Conservation (phyloP, 2,888 invertebrate species). For the Volucella zonaria region DNA sequence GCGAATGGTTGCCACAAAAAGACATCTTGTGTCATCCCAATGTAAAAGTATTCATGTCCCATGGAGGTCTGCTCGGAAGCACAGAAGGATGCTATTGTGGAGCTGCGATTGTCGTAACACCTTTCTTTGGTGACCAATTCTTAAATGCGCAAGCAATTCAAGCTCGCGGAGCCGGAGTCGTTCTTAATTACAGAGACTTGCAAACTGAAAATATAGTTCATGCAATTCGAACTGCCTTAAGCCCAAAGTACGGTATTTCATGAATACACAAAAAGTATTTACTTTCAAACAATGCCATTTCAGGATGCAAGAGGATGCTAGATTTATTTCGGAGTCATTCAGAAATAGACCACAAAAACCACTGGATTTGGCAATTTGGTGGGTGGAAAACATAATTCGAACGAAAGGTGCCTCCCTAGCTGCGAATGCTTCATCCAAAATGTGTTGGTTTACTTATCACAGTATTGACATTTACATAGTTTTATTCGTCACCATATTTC, state of each 20-base stretch:
- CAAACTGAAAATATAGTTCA: slow-evolving; percentile 83
- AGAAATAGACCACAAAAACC: slow-evolving; percentile 83
- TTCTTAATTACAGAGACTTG: slow-evolving; percentile 83
- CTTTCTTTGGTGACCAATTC: slow-evolving; percentile 87
- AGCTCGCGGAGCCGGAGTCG: slow-evolving; percentile 84
- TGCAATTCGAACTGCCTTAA: slow-evolving; percentile 82
- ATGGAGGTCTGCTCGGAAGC: slow-evolving; percentile 88
- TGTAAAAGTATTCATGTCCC: slow-evolving; percentile 86
- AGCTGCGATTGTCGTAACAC: slow-evolving; percentile 86
- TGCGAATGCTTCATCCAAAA: slow-evolving; percentile 38
- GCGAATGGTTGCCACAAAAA: slow-evolving; percentile 88
- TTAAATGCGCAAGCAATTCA: slow-evolving; percentile 84
- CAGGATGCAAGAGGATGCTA: slow-evolving; percentile 76
- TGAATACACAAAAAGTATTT: background rate
- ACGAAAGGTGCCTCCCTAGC: slow-evolving; percentile 84
- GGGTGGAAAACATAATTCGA: slow-evolving; percentile 85
- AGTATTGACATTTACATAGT: slow-evolving; percentile 48
- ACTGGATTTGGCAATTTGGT: slow-evolving; percentile 84
- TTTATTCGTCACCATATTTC: slow-evolving; percentile 1
- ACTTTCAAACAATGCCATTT: background rate
- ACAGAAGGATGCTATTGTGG: slow-evolving; percentile 86
- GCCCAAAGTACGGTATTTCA: slow-evolving; percentile 61
- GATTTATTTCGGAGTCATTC: slow-evolving; percentile 82
- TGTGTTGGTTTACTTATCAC: slow-evolving; percentile 58
- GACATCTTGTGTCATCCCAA: slow-evolving; percentile 88